Conservation (phyloP, 2,797 vertebrate species). For the Arrhamphus sclerolepis region DNA sequence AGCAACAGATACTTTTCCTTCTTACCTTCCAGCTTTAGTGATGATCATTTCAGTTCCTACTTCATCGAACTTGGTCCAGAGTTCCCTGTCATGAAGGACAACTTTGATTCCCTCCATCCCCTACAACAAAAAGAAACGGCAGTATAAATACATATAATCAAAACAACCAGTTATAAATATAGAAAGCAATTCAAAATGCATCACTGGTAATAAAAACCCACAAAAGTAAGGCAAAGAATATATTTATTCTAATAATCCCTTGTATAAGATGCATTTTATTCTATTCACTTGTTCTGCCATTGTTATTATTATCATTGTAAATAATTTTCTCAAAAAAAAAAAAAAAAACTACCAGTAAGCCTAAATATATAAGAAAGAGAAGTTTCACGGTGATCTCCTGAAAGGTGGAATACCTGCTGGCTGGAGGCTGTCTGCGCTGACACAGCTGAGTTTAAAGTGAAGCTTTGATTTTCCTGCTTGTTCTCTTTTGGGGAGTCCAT, state of each 20-base stretch:
- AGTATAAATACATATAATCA: too few species aligned
- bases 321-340: too few species aligned
- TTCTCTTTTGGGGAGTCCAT: constrained; percentile 86
- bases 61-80: constrained; percentile 94
- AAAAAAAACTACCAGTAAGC: too few species aligned
- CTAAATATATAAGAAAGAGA: too few species aligned
- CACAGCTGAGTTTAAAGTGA: constrained; percentile 81
- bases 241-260: too few species aligned
- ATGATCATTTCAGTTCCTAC: constrained; percentile 98
- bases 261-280: too few species aligned
- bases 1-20: background rate
- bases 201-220: too few species aligned
- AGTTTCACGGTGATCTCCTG: constrained; percentile 22
- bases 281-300: too few species aligned
- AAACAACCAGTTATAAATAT: too few species aligned
- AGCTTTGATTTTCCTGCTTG: constrained; percentile 81
- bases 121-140: constrained; percentile 60
- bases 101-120: constrained; percentile 95
- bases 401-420: constrained; percentile 82
- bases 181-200: too few species aligned
- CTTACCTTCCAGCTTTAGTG: constrained; percentile 93
- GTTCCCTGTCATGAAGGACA: constrained; percentile 90
- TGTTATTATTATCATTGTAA: too few species aligned
- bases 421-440: constrained; percentile 87
- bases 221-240: too few species aligned